Evolutionary conservation across 2,888 invertebrate species (phyloP), one percentile per base, ranked within the genome.

Genomic region (Nemoura dubitans): DNA sequence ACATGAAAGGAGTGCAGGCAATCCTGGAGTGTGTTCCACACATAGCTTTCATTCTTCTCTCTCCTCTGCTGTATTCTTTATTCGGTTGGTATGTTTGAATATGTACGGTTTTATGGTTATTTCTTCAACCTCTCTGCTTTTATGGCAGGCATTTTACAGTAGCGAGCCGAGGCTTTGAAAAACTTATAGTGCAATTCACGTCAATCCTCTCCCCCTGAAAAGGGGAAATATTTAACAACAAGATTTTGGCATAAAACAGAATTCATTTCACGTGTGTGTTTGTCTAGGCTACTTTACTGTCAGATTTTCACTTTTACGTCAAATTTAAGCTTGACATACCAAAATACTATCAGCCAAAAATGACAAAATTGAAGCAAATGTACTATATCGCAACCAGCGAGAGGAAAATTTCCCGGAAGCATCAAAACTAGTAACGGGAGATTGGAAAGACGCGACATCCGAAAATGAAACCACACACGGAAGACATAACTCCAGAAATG

Each of bases 91-190:
- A 6, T 78, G 28, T 78, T 78, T 78, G 78, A 78, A 78, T 78
- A 78, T 78, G 78, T 78, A 78, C 78, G 78, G 27, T 78, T 78
- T 78, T 78, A 78, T 78, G 78, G 78, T 78, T 26, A 78, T 78
- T 78, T 28, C 78, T 78, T 78, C 78, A 78, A 78, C 78, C 78
- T 78, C 78, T 78, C 78, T 78, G 78, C 28, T 78, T 78, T 78
- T 78, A 78, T 78, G 78, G 78, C 28, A 21, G 28, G 78, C 78
- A 59, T 78, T 78, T 78, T 78, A 78, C 78, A 78, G 27, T 27
- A 78, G 26, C 27, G 7, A 26, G 26, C 78, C 5, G 5, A 78
- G 21, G 59, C 59, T 59, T 59, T 59, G 59, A 59, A 59, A 59
- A 59, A 59, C 59, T 59, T 21, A 59, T 59, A 21, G 59, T 59